Percentiles rank a stretch among this genome's conserved stretches.
phyloP scores from a whole-genome alignment of 2,888 invertebrate species.

The Pheosia tremula region DNA sequence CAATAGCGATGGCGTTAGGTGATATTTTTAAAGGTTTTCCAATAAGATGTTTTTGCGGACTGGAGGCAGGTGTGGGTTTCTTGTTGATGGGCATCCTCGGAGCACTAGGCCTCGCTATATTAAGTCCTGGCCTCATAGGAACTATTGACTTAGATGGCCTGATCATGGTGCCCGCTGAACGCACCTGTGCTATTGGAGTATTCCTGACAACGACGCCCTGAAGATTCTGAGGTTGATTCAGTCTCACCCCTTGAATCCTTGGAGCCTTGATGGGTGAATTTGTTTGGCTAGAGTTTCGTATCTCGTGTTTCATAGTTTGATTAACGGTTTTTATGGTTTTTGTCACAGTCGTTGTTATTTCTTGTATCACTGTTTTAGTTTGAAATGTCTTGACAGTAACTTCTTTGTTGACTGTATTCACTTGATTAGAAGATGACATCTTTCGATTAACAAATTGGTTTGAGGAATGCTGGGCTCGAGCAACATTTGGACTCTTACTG shows the following conservation, averaged over 20 bases:
- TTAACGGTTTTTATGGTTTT: slow-evolving; percentile 78
- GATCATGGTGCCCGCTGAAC: slow-evolving; percentile 36
- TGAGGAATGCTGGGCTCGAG: slow-evolving; percentile 25
- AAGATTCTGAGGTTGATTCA: slow-evolving; percentile 47
- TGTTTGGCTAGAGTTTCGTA: slow-evolving; percentile 53
- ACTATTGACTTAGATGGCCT: slow-evolving; percentile 56
- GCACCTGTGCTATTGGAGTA: slow-evolving; percentile 37
- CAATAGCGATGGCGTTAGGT: slow-evolving; percentile 51
- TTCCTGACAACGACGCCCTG: slow-evolving; percentile 62
- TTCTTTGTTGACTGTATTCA: slow-evolving; percentile 68
- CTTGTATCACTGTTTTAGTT: slow-evolving; percentile 75
- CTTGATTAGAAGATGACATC: slow-evolving; percentile 45
- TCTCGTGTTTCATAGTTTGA: slow-evolving; percentile 68
- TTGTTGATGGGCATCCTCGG: slow-evolving; percentile 51
- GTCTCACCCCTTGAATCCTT: slow-evolving; percentile 51
- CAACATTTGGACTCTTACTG: slow-evolving; percentile 25
- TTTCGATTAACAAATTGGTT: slow-evolving; percentile 52
- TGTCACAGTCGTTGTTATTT: slow-evolving; percentile 78
- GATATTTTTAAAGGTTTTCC: slow-evolving; percentile 64
- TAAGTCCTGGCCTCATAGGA: slow-evolving; percentile 48
- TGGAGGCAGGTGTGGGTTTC: slow-evolving; percentile 43
- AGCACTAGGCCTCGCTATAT: slow-evolving; percentile 44
- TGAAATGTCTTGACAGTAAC: slow-evolving; percentile 74
- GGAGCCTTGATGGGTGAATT: slow-evolving; percentile 44
- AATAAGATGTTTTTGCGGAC: slow-evolving; percentile 39